Evolutionary conservation across 2,888 invertebrate genomes (phyloP), one percentile per base, ranked within the genome.

Genomic region (Pollenia griseotomentosa): DNA sequence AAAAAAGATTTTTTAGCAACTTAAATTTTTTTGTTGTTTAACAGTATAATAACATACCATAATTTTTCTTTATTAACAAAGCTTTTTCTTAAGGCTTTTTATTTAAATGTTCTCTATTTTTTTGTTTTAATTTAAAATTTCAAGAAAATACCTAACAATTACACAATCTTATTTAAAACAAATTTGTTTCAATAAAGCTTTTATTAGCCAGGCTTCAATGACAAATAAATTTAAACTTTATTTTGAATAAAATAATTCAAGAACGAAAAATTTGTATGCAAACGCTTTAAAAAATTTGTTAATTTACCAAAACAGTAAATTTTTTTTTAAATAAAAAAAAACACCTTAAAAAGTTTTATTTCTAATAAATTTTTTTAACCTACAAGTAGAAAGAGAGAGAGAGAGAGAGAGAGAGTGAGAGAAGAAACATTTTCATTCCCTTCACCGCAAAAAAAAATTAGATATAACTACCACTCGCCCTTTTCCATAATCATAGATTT

Each of bases 391-490:
- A 71, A 85, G 42, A 86, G 42, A 88, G 65, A 89, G 66, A 88
- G 42, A 88, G 65, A 89, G 66, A 88, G 75, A 89, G 87, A 90
- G 90, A 90, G 90, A 89, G 90, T 89, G 90, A 90, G 90, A 90
- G 90, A 90, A 90, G 90, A 90, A 90, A 88, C 81, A 86, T 82
- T 87, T 87, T 82, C 85, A 82, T 84, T 73, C 59, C 84, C 85
- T 83, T 61, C 85, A 85, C 83, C 51, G 33, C 33, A 40, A 68
- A 75, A 68, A 0, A 0, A 48, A 48, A 48, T 65, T 48, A 51
- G 59, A 66, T 42, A 71, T 51, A 16, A 71, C 16, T 66, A 73
- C 65, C 85, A 79, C 42, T 78, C 33, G 75, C 66, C 81, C 59
- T 71, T 68, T 53, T 59, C 65, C 57, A 86, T 61, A 53, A 55